Conservation (phyloP, 2,888 invertebrate species). For the Andrena minutula region DNA sequence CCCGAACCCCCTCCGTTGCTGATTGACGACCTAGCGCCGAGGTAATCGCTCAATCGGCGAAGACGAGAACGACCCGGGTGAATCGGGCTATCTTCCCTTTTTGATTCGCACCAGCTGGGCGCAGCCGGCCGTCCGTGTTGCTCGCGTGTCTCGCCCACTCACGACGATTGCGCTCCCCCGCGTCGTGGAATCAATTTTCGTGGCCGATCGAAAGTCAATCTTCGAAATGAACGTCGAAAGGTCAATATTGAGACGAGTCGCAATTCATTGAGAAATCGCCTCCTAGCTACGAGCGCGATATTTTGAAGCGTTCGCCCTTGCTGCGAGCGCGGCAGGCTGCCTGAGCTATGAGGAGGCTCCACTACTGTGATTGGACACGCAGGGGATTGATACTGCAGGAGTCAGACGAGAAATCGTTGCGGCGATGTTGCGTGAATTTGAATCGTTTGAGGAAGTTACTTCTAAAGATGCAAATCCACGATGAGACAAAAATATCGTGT, state of each 20-base stretch:
- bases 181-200: constrained; percentile 41
- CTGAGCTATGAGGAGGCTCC: too few species aligned
- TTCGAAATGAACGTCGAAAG: constrained; percentile 55
- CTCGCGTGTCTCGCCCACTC: constrained; percentile 47
- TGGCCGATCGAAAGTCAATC: constrained; percentile 56
- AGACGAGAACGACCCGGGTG: constrained; percentile 40
- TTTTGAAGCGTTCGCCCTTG: background rate
- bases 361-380: too few species aligned
- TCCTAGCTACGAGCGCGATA: constrained; percentile 20
- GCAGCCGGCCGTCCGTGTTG: constrained; percentile 1
- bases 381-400: background rate
- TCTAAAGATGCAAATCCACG: too few species aligned
- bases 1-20: constrained; percentile 16
- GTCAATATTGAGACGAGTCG: constrained; percentile 54
- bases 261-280: constrained; percentile 35
- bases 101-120: constrained; percentile 50
- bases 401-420: background rate
- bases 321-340: background rate
- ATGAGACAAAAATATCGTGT: too few species aligned
- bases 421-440: too few species aligned
- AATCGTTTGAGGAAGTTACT: too few species aligned
- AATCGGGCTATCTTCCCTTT: constrained; percentile 54
- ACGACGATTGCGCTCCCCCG: background rate
- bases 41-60: constrained; percentile 67
- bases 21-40: constrained; percentile 60